Evolutionary conservation across 2,888 invertebrate genomes (phyloP).

Genomic region (Hanleya hanleyi): DNA sequence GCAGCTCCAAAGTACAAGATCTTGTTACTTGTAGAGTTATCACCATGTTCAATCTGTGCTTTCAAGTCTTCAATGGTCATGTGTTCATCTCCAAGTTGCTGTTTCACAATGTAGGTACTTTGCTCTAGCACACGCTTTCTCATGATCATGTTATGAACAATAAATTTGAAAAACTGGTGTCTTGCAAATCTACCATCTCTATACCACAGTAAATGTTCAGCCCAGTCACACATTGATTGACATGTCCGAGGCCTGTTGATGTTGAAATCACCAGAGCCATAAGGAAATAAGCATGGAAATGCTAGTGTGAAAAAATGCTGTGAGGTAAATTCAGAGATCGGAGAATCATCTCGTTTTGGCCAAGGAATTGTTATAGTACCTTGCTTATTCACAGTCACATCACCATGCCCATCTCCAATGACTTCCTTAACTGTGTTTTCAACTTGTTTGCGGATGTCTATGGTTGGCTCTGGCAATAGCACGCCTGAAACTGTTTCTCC

Average conservation of each 20-base stretch:
- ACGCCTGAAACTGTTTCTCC: conserved; percentile 26
- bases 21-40: conserved; percentile 30
- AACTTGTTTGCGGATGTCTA: no score
- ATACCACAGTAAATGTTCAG: no score
- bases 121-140: conserved; percentile 38
- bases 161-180: conserved; percentile 13
- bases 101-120: conserved; percentile 36
- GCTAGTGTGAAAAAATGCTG: no score
- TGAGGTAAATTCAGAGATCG: conserved; percentile 16
- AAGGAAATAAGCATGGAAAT: conserved; percentile 41
- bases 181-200: conserved; percentile 15
- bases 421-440: no score
- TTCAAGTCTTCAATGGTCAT: conserved; percentile 34
- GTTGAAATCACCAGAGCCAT: no score
- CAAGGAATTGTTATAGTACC: conserved; percentile 25
- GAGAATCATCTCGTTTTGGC: conserved; percentile 30
- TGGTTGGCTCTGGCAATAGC: no score
- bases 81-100: conserved; percentile 41
- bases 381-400: conserved; percentile 10
- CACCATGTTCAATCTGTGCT: conserved; percentile 30
- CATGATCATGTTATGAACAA: conserved; percentile 41
- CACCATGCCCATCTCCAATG: no score
- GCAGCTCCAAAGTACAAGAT: conserved; percentile 31
- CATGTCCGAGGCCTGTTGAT: conserved; percentile 16
- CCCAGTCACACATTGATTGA: conserved; percentile 18